Percentiles rank a stretch among this genome's conserved stretches.
These are phyloP conservation scores for Pelobates cultripes DNA, from an alignment of 2,797 vertebrate genomes.

Conservation along the genomic window DNA sequence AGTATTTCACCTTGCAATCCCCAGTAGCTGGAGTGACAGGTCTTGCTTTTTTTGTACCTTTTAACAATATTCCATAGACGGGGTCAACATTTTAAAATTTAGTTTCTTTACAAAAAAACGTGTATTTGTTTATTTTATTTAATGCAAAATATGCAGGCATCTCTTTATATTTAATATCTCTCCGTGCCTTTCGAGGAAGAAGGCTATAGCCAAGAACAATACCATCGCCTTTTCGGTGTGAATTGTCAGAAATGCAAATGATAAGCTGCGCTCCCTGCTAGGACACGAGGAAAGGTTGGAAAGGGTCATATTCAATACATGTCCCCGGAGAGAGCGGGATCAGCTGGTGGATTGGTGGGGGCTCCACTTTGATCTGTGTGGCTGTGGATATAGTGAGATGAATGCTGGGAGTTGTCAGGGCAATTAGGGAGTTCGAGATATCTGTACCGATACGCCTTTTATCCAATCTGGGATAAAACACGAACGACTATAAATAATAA, in stretches of 20 bases:
- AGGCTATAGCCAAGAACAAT: no score
- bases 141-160: no score
- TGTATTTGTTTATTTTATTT: no score
- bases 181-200: no score
- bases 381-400: slow-evolving; percentile 7
- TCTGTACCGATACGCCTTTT: neutral
- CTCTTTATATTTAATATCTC: no score
- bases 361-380: slow-evolving; percentile 2
- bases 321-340: slow-evolving; percentile 4
- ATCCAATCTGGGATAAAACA: neutral
- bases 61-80: no score
- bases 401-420: slow-evolving; percentile 37
- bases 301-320: neutral
- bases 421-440: slow-evolving; percentile 27
- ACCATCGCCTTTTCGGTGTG: neutral
- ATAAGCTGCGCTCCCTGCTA: neutral
- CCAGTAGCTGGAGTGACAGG: no score
- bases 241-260: neutral
- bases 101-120: no score
- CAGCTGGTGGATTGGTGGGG: slow-evolving; percentile 19
- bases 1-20: no score
- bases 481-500: no score
- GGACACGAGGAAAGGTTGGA: neutral
- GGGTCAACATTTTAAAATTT: no score
- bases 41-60: no score